Evolutionary conservation across 2,797 vertebrate species (phyloP).

Genomic region (Characodon lateralis): DNA sequence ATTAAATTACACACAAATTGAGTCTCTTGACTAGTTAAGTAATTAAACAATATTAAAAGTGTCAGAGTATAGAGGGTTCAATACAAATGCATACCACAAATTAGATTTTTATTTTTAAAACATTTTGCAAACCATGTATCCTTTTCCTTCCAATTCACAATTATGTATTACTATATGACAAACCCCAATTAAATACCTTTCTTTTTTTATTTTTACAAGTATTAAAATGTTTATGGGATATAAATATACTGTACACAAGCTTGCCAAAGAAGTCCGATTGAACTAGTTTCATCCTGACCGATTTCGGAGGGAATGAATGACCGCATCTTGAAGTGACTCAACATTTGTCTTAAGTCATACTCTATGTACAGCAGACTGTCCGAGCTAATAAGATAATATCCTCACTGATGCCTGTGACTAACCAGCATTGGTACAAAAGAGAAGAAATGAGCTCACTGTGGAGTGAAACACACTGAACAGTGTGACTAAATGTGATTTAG

Average conservation of each 20-base stretch:
- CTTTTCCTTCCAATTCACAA: not conserved
- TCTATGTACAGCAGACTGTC: slow-evolving; percentile 9
- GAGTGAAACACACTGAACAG: slow-evolving; percentile 19
- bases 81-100: not conserved
- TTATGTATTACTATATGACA: not conserved
- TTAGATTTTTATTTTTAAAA: not conserved
- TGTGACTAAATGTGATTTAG: slow-evolving; percentile 14
- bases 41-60: too few species aligned
- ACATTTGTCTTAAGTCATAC: slow-evolving; percentile 43
- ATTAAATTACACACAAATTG: not conserved
- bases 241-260: slow-evolving; percentile 3
- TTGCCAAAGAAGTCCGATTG: slow-evolving; percentile 30
- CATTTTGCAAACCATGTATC: not conserved
- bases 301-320: slow-evolving; percentile 46
- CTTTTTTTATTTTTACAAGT: not conserved
- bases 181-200: not conserved
- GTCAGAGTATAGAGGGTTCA: not conserved
- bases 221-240: not conserved
- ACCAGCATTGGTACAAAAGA: slow-evolving; percentile 1
- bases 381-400: slow-evolving; percentile 13
- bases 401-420: not conserved
- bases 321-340: slow-evolving; percentile 61
- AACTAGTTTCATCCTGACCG: slow-evolving; percentile 53
- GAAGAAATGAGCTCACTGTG: slow-evolving; percentile 43
- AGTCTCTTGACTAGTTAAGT: not conserved